Evolutionary conservation across 1,140 invertebrate genomes (phyloP).

Genomic region (Ceratina australensis): DNA sequence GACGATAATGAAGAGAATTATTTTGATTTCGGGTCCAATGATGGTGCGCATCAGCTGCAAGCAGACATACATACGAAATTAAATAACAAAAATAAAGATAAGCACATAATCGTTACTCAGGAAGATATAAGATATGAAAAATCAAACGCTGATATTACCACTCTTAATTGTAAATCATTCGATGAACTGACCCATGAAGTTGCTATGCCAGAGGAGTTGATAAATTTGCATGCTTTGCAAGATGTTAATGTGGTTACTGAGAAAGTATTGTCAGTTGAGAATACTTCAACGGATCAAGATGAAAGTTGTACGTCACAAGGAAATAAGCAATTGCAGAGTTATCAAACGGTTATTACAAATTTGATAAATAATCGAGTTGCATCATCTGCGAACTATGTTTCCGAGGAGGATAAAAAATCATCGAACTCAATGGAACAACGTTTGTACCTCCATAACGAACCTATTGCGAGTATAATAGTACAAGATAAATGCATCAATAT

Average conservation of each 20-base stretch:
- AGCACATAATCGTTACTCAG: constrained; percentile 31
- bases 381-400: constrained; percentile 14
- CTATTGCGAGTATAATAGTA: constrained; percentile 47
- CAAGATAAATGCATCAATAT: constrained; percentile 58
- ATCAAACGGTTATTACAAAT: constrained; percentile 25
- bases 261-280: background rate
- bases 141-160: constrained; percentile 16
- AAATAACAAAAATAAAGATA: constrained; percentile 29
- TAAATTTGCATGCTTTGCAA: constrained; percentile 23
- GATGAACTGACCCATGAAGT: constrained; percentile 35
- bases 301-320: constrained; percentile 14
- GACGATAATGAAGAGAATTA: constrained; percentile 28
- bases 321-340: constrained; percentile 16
- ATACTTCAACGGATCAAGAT: constrained; percentile 15
- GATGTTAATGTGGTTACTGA: constrained; percentile 10
- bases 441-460: constrained; percentile 54
- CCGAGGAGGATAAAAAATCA: constrained; percentile 8
- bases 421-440: constrained; percentile 41
- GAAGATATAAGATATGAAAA: constrained; percentile 39
- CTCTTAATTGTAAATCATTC: constrained; percentile 35
- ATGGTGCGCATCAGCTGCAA: constrained; percentile 17
- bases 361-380: constrained; percentile 24
- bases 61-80: constrained; percentile 26
- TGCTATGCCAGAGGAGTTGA: constrained; percentile 22
- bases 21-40: constrained; percentile 6